Conservation (phyloP, 2,113 vertebrate genomes). For the Ondatra zibethicus region DNA sequence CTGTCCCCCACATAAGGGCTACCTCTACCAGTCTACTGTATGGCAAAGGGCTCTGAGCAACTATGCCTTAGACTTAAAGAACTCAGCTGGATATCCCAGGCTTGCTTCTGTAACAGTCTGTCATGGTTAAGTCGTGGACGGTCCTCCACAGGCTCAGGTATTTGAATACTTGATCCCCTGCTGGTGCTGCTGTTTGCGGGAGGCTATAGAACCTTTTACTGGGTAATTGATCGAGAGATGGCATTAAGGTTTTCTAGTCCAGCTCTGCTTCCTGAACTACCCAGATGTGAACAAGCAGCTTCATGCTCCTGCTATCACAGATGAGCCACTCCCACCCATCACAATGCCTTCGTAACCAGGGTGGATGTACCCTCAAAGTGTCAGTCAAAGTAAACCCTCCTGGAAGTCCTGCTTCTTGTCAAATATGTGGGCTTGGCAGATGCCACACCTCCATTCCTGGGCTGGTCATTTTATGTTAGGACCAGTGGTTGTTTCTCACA, state of each 20-base stretch:
- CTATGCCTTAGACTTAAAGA: neutral
- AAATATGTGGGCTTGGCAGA: neutral
- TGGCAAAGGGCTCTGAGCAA: neutral
- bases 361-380: neutral
- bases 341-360: neutral
- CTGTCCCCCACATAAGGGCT: too few relatives aligned
- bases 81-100: neutral
- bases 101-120: neutral
- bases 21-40: neutral
- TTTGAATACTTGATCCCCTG: neutral
- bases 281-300: neutral
- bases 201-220: neutral
- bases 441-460: neutral
- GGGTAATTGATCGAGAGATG: neutral
- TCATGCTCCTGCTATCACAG: neutral
- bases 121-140: neutral
- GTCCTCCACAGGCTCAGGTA: neutral
- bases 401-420: neutral
- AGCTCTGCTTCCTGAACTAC: neutral
- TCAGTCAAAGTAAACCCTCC: neutral
- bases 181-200: neutral
- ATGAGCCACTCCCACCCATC: neutral
- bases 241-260: neutral
- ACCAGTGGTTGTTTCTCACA: neutral
- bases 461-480: neutral